Conservation (phyloP, 2,113 vertebrate species). For the Sceloporus undulatus region DNA sequence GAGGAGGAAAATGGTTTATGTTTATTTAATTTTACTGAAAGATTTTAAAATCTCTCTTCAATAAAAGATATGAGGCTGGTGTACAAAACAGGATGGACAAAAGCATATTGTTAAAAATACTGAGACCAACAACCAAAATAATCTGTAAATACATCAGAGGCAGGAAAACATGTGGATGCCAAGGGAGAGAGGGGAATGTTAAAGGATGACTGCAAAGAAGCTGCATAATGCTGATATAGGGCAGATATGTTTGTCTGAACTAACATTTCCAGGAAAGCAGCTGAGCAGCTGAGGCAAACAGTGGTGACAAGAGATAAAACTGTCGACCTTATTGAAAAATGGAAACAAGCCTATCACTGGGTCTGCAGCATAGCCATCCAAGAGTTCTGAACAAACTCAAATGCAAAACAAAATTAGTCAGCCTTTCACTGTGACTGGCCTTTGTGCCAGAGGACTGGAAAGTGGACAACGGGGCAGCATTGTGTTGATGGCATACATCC, state of each 20-base stretch:
- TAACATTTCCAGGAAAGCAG: background rate
- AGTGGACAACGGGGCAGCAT: background rate
- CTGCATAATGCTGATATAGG: background rate
- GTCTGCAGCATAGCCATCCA: background rate
- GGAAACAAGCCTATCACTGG: background rate
- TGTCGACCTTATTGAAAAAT: no score
- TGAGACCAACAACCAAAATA: background rate
- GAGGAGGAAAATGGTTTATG: background rate
- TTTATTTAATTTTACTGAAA: background rate
- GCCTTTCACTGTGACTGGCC: background rate
- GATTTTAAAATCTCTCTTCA: background rate
- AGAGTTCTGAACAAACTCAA: background rate
- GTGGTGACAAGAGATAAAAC: background rate
- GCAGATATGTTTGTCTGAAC: background rate
- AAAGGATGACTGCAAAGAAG: background rate
- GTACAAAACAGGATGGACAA: background rate
- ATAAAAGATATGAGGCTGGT: background rate
- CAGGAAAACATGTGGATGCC: background rate
- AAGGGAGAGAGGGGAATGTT: background rate
- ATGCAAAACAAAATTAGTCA: background rate
- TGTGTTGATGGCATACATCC: background rate
- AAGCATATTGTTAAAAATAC: background rate
- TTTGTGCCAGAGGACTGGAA: background rate
- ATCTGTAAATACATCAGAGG: background rate
- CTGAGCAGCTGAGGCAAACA: background rate